These are phyloP conservation scores for Trissolcus brochymenae DNA, from an alignment of 2,888 invertebrate genomes.

Conservation along the genomic window DNA sequence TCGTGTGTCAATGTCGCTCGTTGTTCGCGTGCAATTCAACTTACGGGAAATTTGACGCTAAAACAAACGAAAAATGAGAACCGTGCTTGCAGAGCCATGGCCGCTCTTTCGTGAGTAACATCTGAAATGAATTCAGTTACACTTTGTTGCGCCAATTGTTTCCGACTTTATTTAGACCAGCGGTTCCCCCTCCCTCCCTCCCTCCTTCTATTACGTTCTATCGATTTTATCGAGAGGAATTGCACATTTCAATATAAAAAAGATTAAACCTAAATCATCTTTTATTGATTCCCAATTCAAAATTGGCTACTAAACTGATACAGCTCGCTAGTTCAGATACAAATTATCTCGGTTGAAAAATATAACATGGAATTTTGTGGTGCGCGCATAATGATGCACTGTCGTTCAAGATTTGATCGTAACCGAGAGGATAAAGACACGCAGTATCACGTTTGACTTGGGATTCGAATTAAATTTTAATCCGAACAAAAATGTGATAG, in stretches of 20 bases:
- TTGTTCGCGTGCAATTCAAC: constrained; percentile 61
- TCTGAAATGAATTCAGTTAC: constrained; percentile 41
- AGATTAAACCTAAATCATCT: too few species aligned
- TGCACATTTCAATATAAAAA: too few species aligned
- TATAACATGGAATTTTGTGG: constrained; percentile 25
- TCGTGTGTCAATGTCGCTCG: constrained; percentile 51
- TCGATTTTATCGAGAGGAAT: too few species aligned
- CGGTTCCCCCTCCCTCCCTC: too few species aligned
- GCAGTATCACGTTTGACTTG: constrained; percentile 47
- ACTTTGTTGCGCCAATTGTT: constrained; percentile 32
- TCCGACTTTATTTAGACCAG: constrained; percentile 28
- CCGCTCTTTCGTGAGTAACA: constrained; percentile 24
- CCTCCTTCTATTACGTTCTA: too few species aligned
- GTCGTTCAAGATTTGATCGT: constrained; percentile 48
- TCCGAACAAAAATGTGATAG: constrained; percentile 68
- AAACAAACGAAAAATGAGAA: constrained; percentile 68
- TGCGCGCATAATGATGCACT: constrained; percentile 32
- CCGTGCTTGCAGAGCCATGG: constrained; percentile 11
- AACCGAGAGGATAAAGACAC: constrained; percentile 48
- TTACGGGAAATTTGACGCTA: constrained; percentile 70
- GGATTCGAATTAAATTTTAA: constrained; percentile 68
- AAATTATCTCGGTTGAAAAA: constrained; percentile 26
- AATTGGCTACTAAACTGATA: constrained; percentile 2
- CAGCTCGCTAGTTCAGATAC: constrained; percentile 17
- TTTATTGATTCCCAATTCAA: constrained; percentile 1